Evolutionary conservation across 2,797 vertebrate species (phyloP).

Genomic region (Halcyon chelicuti): DNA sequence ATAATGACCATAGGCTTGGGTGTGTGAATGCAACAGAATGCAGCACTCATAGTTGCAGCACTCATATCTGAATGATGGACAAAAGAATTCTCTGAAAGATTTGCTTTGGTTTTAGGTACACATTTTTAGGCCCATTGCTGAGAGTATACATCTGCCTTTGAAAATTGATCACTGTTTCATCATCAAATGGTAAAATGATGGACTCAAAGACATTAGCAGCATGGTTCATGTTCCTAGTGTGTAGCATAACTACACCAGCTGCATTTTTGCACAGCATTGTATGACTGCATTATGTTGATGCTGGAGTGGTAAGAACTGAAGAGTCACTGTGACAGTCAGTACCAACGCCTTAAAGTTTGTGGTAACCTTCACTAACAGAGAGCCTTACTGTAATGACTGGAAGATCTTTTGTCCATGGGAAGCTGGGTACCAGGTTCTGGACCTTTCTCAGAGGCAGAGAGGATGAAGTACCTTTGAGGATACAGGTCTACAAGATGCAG

Average conservation of each 20-base stretch:
- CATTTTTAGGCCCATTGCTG: background rate
- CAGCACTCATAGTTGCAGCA: background rate
- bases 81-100: background rate
- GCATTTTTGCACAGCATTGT: background rate
- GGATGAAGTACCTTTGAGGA: background rate
- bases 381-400: background rate
- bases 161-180: background rate
- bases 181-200: background rate
- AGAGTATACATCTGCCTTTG: background rate
- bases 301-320: background rate
- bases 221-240: background rate
- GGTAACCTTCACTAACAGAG: background rate
- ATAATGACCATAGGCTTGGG: background rate
- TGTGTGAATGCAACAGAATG: background rate
- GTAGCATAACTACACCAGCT: background rate
- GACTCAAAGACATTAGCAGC: background rate
- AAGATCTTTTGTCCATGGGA: background rate
- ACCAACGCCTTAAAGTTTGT: background rate
- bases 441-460: background rate
- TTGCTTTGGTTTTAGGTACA: background rate
- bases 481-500: background rate
- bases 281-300: background rate
- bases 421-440: background rate
- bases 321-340: background rate
- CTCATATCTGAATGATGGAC: background rate